phyloP scores from a whole-genome alignment of 2,888 invertebrate species.

The Gasteruption jaculator region DNA sequence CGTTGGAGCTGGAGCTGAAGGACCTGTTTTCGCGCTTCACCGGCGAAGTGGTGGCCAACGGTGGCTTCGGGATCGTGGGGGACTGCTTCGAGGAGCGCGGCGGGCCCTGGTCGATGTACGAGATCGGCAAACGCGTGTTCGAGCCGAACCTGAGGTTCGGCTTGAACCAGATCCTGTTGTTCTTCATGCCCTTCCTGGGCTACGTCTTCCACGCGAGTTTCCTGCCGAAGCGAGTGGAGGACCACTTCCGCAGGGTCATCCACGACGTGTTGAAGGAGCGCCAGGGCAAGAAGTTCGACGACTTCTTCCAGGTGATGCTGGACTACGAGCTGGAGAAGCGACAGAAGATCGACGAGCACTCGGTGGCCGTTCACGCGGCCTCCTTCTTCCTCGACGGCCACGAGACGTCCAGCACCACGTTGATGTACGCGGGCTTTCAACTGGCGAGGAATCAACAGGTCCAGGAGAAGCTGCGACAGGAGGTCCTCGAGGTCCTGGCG shows the following conservation, averaged over 20 bases:
- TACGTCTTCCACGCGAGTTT: conserved; percentile 18
- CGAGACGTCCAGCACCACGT: conserved; percentile 54
- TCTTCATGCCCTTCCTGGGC: conserved; percentile 24
- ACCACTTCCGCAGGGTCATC: conserved; percentile 31
- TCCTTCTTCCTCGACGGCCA: conserved; percentile 56
- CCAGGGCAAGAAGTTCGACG: conserved; percentile 37
- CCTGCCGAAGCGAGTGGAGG: conserved; percentile 23
- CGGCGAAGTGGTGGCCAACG: conserved; percentile 31
- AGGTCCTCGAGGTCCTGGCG: conserved; percentile 44
- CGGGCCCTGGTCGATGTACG: conserved; percentile 18
- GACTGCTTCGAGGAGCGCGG: conserved; percentile 29
- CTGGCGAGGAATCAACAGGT: conserved; percentile 50
- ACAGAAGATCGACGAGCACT: conserved; percentile 36
- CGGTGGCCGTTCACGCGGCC: conserved; percentile 49
- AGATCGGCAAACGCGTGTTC: conserved; percentile 22
- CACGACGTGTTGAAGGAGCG: conserved; percentile 28
- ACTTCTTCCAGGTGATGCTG: conserved; percentile 54
- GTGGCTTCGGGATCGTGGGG: conserved; percentile 35
- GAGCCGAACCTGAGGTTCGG: conserved; percentile 24
- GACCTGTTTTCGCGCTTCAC: conserved; percentile 29
- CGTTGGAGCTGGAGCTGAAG: conserved; percentile 36
- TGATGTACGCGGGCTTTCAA: conserved; percentile 51
- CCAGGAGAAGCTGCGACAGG: conserved; percentile 52
- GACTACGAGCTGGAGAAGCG: conserved; percentile 29
- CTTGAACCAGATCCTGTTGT: conserved; percentile 15